Percentiles rank a stretch among this genome's conserved stretches.
phyloP scores from a whole-genome alignment of 2,797 vertebrate species.

The Cercopithecus hamlyni region DNA sequence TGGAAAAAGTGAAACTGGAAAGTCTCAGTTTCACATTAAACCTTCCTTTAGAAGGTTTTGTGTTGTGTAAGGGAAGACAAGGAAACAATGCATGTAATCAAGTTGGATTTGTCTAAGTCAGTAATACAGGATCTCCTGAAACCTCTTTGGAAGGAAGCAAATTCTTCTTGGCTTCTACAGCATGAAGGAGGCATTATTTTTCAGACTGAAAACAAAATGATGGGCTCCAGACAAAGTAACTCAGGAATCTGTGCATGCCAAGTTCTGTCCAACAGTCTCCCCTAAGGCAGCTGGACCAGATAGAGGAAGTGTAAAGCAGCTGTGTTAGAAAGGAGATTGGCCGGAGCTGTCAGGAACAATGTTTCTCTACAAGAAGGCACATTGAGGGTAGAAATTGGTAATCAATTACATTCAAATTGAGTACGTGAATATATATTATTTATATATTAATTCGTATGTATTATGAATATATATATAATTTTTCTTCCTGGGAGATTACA shows the following conservation, averaged over 20 bases:
- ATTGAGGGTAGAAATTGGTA: not conserved
- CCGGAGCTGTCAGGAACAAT: not conserved
- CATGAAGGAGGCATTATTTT: slow-evolving; percentile 50
- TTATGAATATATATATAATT: not conserved
- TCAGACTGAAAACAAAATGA: slow-evolving; percentile 54
- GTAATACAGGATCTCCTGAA: slow-evolving; percentile 25
- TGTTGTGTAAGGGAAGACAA: not conserved
- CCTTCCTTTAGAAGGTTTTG: slow-evolving; percentile 3
- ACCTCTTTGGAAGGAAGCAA: slow-evolving; percentile 48
- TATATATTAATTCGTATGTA: not conserved
- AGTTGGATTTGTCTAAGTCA: slow-evolving; percentile 55
- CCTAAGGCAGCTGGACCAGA: not conserved
- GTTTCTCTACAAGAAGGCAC: not conserved
- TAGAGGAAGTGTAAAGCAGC: not conserved
- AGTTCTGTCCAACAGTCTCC: not conserved
- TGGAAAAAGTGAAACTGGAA: slow-evolving; percentile 49
- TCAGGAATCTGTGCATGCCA: not conserved
- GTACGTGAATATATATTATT: not conserved
- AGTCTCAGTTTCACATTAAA: slow-evolving; percentile 47
- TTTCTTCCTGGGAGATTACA: not conserved
- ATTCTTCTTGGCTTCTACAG: slow-evolving; percentile 40
- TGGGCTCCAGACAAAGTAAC: not conserved
- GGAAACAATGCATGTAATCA: slow-evolving; percentile 53
- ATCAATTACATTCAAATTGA: not conserved
- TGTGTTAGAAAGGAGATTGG: not conserved